These are phyloP conservation scores for Pheosia tremula DNA, from an alignment of 2,888 invertebrate species.

Conservation along the genomic window DNA sequence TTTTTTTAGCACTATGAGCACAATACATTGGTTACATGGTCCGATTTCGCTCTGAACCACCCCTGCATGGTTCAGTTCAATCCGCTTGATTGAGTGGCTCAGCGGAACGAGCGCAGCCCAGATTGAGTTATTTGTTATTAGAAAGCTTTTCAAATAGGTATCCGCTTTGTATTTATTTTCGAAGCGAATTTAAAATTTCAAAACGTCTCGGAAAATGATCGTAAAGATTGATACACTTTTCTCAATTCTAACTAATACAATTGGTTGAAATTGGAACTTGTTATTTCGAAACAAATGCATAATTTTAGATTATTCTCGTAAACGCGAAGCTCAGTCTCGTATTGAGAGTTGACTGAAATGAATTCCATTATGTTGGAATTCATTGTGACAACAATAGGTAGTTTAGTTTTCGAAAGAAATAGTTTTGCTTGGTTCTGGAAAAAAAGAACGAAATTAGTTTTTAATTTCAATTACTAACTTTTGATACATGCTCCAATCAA, in stretches of 20 bases:
- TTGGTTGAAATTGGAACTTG: slow-evolving; percentile 51
- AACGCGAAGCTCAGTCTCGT: slow-evolving; percentile 27
- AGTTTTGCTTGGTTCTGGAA: slow-evolving; percentile 28
- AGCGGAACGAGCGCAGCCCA: slow-evolving; percentile 38
- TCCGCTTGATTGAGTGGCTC: slow-evolving; percentile 69
- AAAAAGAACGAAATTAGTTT: slow-evolving; percentile 27
- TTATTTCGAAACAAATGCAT: slow-evolving; percentile 47
- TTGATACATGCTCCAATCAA: slow-evolving; percentile 32
- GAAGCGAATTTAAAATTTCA: slow-evolving; percentile 41
- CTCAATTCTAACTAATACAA: slow-evolving; percentile 59
- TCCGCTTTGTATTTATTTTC: slow-evolving; percentile 40
- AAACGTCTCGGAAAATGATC: slow-evolving; percentile 53
- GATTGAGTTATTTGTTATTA: slow-evolving; percentile 54
- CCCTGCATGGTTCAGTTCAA: slow-evolving; percentile 44
- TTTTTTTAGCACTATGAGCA: slow-evolving; percentile 41
- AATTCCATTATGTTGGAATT: slow-evolving; percentile 24
- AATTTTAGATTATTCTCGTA: slow-evolving; percentile 31
- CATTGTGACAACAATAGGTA: slow-evolving; percentile 18
- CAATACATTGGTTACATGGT: slow-evolving; percentile 76
- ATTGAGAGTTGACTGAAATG: slow-evolving; percentile 32
- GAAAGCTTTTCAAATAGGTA: slow-evolving; percentile 45
- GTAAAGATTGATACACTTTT: slow-evolving; percentile 57
- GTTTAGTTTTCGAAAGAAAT: slow-evolving; percentile 23
- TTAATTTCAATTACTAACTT: slow-evolving; percentile 28
- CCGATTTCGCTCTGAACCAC: slow-evolving; percentile 53